Conservation (phyloP, 2,797 vertebrate species). For the Cirrhinus mrigala region DNA sequence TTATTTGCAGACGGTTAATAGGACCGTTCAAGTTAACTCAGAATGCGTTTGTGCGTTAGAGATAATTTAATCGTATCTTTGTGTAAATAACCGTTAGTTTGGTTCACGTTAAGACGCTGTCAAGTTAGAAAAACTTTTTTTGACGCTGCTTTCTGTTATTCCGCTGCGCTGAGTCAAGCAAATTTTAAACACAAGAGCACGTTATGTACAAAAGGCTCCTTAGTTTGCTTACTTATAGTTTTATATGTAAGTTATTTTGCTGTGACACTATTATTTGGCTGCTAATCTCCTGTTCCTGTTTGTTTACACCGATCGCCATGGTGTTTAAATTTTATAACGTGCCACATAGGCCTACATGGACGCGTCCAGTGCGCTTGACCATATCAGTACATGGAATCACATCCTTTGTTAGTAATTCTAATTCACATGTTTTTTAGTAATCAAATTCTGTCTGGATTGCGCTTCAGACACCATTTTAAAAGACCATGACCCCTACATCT, state of each 20-base stretch:
- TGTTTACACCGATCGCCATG: background rate
- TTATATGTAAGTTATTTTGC: background rate
- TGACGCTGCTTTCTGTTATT: background rate
- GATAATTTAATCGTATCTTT: too few relatives aligned
- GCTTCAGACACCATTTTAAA: conserved; percentile 15
- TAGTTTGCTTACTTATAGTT: background rate
- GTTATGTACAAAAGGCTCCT: background rate
- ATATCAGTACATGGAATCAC: background rate
- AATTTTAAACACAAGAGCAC: background rate
- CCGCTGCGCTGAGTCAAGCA: background rate
- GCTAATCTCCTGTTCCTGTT: background rate
- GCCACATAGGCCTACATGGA: background rate
- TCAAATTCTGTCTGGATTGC: background rate
- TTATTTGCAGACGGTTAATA: background rate
- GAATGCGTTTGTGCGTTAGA: background rate
- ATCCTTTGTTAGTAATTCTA: background rate
- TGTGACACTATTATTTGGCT: background rate
- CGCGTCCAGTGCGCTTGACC: background rate
- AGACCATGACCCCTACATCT: background rate
- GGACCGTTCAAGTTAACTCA: background rate
- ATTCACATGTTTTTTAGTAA: background rate
- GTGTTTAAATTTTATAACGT: background rate
- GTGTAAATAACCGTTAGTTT: too few relatives aligned
- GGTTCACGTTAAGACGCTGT: background rate
- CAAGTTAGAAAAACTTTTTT: background rate